Base-by-base conservation (phyloP, 2,888 invertebrate genomes). In the Embidobia sp. region DNA sequence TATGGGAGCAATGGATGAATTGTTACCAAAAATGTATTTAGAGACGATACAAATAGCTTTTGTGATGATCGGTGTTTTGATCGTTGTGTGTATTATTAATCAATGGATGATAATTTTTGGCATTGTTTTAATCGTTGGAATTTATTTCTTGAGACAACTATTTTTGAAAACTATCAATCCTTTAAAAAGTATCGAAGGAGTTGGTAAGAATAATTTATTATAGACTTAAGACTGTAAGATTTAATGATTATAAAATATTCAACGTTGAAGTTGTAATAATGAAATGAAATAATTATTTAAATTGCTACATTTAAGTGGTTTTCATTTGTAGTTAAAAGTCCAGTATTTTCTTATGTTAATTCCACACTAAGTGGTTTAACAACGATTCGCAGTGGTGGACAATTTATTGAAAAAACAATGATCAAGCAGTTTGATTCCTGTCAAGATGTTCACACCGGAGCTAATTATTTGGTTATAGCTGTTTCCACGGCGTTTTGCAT, bases 291-390 rank as follows among this genome's bases (percentile, higher is more conserved):
- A n/a, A n/a, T n/a, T 33, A 33, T 11, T 33, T 6, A 11, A 33
- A 33, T 29, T 8, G 29, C 22, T 4, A 22, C 6, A 4, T 22
- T 22, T 22, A 22, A 22, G 6, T 22, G 6, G n/a, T n/a, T 26
- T 15, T 13, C n/a, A 7, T 40, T 59, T 66, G 4, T 13, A 88
- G 93, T 92, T 4, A 91, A 95, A 73, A 97, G 97, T 89, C 98
- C 98, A 0, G 94, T 98, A 0, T 98, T 97, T 88, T 95, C 97
- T 0, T 97, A 98, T 87, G 93, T 98, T 81, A 94, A 95, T 4
- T 94, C 97, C 0, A 94, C 96, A 0, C 90, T 98, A 1, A 93
- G 94, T 78, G 98, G 98, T 0, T 91, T 98, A 22, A 93, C 95
- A 27, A 97, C 97, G 0, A 97, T 98, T 66, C 91, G 98, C 77